A percentile compares a stretch with the other conserved stretches of the same genome.
These are phyloP conservation scores for Xerus rutilus DNA, from an alignment of 2,797 vertebrate species.

Conservation along the genomic window DNA sequence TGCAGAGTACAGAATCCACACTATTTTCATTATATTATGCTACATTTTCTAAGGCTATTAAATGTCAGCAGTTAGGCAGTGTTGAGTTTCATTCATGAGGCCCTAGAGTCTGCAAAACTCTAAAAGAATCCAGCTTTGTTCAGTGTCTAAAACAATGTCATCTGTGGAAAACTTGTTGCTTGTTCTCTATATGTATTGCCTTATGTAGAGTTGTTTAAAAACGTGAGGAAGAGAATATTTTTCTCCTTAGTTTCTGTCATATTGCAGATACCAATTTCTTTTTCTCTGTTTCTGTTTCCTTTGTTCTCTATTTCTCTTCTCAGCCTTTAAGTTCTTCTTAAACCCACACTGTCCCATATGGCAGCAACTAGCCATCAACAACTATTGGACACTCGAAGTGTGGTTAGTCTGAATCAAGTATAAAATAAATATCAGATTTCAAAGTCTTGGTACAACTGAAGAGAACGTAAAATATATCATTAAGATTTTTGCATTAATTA, in stretches of 20 bases:
- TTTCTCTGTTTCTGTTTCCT: not conserved
- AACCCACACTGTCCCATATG: not conserved
- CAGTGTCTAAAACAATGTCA: constrained; percentile 10
- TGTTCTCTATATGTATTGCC: not conserved
- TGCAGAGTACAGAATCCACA: not conserved
- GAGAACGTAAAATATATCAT: not conserved
- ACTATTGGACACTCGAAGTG: not conserved
- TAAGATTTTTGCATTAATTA: constrained; percentile 37
- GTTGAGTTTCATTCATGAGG: not conserved
- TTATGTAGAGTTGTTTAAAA: not conserved
- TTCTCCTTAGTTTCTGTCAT: not conserved
- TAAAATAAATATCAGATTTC: constrained; percentile 26
- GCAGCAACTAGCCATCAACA: not conserved
- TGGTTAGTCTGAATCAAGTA: not conserved
- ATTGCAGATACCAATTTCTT: not conserved
- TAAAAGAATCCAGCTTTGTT: not conserved
- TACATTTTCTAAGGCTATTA: not conserved
- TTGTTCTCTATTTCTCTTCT: not conserved
- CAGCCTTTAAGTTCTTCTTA: not conserved
- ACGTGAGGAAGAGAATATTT: not conserved
- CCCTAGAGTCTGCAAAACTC: not conserved
- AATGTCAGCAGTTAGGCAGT: not conserved
- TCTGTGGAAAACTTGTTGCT: constrained; percentile 20
- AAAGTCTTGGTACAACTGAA: constrained; percentile 26
- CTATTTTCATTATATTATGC: not conserved